Conservation (phyloP, 1,140 invertebrate genomes). For the Penaeus chinensis region DNA sequence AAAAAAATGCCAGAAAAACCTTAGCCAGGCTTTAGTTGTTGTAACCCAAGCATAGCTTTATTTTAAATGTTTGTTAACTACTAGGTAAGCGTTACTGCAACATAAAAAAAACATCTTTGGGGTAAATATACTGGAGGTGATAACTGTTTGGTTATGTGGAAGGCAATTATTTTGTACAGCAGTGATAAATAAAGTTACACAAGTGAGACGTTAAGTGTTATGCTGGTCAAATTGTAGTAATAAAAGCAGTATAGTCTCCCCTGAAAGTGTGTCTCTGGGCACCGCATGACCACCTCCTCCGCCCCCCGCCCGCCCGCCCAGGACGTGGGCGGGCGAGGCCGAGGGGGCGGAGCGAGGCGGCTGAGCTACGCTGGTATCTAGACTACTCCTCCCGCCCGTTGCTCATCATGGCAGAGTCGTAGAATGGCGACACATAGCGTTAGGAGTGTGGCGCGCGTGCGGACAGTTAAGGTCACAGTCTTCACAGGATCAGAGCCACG, state of each 20-base stretch:
- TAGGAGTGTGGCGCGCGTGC: slow-evolving; percentile 48
- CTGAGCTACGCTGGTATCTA: slow-evolving; percentile 18
- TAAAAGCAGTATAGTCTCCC: slow-evolving; percentile 21
- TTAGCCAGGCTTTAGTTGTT: slow-evolving; percentile 35
- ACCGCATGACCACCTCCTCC: too few relatives aligned
- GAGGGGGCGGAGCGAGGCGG: not conserved
- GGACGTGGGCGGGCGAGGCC: too few relatives aligned
- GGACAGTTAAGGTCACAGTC: slow-evolving; percentile 38
- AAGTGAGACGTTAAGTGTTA: slow-evolving; percentile 34
- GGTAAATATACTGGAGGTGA: slow-evolving; percentile 35
- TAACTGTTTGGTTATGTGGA: slow-evolving; percentile 34
- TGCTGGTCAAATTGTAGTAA: slow-evolving; percentile 5
- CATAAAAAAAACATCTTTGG: slow-evolving; percentile 34
- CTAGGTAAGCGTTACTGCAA: slow-evolving; percentile 50
- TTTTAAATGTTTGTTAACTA: slow-evolving; percentile 45
- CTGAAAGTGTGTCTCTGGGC: not conserved
- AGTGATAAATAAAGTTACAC: slow-evolving; percentile 8
- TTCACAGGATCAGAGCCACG: slow-evolving; percentile 51
- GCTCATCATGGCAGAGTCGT: slow-evolving; percentile 43
- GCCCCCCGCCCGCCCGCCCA: too few relatives aligned
- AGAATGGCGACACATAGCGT: slow-evolving; percentile 52
- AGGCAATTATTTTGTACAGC: slow-evolving; percentile 40
- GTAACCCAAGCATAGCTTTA: slow-evolving; percentile 48
- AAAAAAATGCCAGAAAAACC: slow-evolving; percentile 12
- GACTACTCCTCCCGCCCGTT: slow-evolving; percentile 21